These are phyloP conservation scores for Athalia circularis DNA, from an alignment of 2,888 invertebrate genomes.

Conservation along the genomic window DNA sequence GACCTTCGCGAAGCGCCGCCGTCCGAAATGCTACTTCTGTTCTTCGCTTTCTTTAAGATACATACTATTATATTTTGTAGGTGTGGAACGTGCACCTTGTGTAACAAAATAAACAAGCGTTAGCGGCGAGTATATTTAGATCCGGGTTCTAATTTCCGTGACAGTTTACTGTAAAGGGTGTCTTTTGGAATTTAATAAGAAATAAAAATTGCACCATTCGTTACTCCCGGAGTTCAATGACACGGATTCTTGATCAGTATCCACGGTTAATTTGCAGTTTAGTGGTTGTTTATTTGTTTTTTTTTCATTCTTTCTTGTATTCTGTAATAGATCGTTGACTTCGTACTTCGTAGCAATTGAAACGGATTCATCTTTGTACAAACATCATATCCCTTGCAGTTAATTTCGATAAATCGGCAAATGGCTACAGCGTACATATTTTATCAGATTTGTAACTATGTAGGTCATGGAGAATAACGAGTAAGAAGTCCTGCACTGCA, in stretches of 20 bases:
- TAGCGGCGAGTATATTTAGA: constrained; percentile 6
- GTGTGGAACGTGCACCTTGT: constrained; percentile 15
- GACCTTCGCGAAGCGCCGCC: constrained; percentile 42
- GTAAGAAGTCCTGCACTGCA: not conserved
- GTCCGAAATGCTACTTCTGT: not conserved
- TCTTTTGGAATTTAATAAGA: constrained; percentile 12
- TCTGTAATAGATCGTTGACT: too few relatives aligned
- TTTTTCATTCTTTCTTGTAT: too few relatives aligned
- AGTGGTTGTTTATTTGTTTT: not conserved
- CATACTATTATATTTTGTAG: not conserved
- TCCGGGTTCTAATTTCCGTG: constrained; percentile 38
- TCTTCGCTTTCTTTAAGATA: not conserved
- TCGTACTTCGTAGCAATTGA: too few relatives aligned
- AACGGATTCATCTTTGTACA: too few relatives aligned
- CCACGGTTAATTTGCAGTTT: not conserved
- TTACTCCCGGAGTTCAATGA: constrained; percentile 16
- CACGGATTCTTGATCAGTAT: not conserved
- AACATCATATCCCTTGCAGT: too few relatives aligned
- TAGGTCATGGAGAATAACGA: constrained; percentile 16
- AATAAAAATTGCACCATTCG: too few relatives aligned
- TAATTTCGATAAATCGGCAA: not conserved
- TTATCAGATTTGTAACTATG: not conserved
- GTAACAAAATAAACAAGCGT: constrained; percentile 11
- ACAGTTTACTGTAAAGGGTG: constrained; percentile 19
- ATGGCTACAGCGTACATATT: not conserved